Percentiles rank a stretch among this genome's conserved stretches.
phyloP scores from a whole-genome alignment of 2,113 vertebrate genomes.

The Centropristis striata region DNA sequence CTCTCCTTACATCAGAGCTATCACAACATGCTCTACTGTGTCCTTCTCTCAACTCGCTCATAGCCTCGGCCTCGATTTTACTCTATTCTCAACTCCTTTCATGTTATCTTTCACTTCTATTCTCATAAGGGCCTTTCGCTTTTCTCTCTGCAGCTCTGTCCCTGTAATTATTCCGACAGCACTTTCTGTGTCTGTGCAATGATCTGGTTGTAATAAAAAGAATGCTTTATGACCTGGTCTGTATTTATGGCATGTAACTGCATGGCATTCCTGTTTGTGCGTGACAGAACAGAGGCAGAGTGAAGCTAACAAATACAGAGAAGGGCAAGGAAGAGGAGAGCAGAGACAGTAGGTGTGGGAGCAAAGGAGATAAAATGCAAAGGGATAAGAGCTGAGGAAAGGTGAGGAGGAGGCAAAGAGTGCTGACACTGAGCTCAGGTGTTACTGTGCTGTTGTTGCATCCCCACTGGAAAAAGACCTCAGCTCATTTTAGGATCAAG shows the following conservation, averaged over 20 bases:
- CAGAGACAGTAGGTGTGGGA: background rate
- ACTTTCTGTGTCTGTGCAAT: slow-evolving; percentile 28
- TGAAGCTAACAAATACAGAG: slow-evolving; percentile 6
- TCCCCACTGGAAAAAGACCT: slow-evolving; percentile 26
- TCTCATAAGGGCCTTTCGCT: background rate
- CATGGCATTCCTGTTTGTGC: slow-evolving; percentile 2
- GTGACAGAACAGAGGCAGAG: slow-evolving; percentile 1
- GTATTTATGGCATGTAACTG: slow-evolving; percentile 16
- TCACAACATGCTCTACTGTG: background rate
- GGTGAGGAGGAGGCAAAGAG: slow-evolving; percentile 24
- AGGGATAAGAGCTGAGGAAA: slow-evolving; percentile 2
- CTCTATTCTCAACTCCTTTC: background rate
- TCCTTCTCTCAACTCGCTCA: slow-evolving; percentile 6
- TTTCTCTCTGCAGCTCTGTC: background rate
- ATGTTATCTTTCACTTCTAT: slow-evolving; percentile 2
- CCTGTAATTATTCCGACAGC: slow-evolving; percentile 29
- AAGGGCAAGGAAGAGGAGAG: background rate
- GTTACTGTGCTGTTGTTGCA: slow-evolving; percentile 14
- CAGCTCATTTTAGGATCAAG: slow-evolving; percentile 54
- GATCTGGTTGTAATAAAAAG: slow-evolving; percentile 46
- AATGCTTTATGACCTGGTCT: slow-evolving; percentile 22
- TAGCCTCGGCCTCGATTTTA: background rate
- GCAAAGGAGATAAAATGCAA: slow-evolving; percentile 17
- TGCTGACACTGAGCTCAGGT: slow-evolving; percentile 50
- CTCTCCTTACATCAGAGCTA: slow-evolving; percentile 30